Evolutionary conservation across 2,888 invertebrate genomes (phyloP).

Genomic region (Hyppa rectilinea): DNA sequence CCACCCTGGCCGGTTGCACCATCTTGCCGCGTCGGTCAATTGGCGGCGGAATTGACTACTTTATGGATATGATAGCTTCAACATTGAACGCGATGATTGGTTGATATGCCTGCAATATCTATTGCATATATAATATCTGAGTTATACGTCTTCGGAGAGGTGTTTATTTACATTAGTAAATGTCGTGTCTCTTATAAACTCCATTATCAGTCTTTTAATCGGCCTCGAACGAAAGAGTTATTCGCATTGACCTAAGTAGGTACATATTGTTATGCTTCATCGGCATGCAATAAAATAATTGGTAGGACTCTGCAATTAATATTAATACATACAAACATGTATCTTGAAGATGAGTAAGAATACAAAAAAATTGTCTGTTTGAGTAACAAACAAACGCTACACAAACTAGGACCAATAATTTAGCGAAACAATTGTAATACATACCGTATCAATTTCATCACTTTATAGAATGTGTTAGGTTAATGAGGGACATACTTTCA

Average conservation of each 20-base stretch:
- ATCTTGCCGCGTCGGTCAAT: constrained; percentile 72
- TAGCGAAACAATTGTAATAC: constrained; percentile 10
- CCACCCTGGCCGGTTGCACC: constrained; percentile 74
- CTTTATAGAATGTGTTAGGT: no score
- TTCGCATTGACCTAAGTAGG: constrained; percentile 6
- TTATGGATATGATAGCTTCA: constrained; percentile 74
- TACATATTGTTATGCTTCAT: constrained; percentile 10
- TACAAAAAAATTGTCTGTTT: constrained; percentile 19
- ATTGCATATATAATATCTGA: constrained; percentile 45
- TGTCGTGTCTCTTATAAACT: neutral
- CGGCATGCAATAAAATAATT: constrained; percentile 6
- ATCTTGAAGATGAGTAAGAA: neutral
- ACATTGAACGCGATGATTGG: constrained; percentile 68
- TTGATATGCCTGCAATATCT: constrained; percentile 52
- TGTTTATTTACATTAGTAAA: constrained; percentile 8
- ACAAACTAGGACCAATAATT: constrained; percentile 5
- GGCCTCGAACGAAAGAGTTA: constrained; percentile 23
- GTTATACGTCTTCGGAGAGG: constrained; percentile 7
- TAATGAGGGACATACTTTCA: no score
- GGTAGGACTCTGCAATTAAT: constrained; percentile 7
- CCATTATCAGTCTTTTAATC: constrained; percentile 15
- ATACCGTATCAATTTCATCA: neutral
- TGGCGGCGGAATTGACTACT: constrained; percentile 75
- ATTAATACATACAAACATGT: neutral
- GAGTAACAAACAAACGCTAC: constrained; percentile 19